phyloP scores from a whole-genome alignment of 2,113 vertebrate genomes.

The Meleagris gallopavo region DNA sequence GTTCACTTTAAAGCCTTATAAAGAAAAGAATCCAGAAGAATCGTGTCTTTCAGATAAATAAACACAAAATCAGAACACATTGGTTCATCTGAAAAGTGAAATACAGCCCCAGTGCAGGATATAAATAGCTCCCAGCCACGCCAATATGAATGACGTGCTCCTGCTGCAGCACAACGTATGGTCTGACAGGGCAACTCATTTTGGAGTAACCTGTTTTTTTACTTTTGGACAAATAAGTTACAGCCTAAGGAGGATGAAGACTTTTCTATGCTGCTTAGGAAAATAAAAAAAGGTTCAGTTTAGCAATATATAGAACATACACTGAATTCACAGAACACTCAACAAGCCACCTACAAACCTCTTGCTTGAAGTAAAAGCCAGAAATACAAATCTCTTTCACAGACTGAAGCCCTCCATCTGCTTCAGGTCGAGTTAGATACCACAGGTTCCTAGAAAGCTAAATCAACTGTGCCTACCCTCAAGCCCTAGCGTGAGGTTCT shows the following conservation, averaged over 20 bases:
- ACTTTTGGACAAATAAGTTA: neutral
- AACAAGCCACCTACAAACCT: slow-evolving; percentile 30
- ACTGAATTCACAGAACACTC: neutral
- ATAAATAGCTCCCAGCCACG: neutral
- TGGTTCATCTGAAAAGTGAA: neutral
- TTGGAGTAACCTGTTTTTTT: neutral
- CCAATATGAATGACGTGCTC: neutral
- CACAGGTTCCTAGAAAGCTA: slow-evolving; percentile 15
- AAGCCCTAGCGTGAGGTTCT: neutral
- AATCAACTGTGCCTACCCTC: slow-evolving; percentile 20
- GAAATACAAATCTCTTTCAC: slow-evolving; percentile 2
- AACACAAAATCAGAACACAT: neutral
- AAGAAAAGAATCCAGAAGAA: slow-evolving; percentile 28
- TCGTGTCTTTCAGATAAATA: neutral
- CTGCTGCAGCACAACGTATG: neutral
- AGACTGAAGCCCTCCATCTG: slow-evolving; percentile 37
- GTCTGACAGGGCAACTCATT: neutral
- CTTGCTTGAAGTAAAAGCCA: slow-evolving; percentile 41
- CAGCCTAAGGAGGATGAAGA: neutral
- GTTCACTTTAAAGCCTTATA: neutral
- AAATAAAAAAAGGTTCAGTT: neutral
- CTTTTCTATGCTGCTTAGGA: neutral
- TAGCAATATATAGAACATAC: neutral
- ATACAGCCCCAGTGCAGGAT: neutral
- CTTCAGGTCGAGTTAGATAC: slow-evolving; percentile 37